These are phyloP conservation scores for Oceanodroma leucorhoa DNA, from an alignment of 2,797 vertebrate genomes.

Conservation along the genomic window DNA sequence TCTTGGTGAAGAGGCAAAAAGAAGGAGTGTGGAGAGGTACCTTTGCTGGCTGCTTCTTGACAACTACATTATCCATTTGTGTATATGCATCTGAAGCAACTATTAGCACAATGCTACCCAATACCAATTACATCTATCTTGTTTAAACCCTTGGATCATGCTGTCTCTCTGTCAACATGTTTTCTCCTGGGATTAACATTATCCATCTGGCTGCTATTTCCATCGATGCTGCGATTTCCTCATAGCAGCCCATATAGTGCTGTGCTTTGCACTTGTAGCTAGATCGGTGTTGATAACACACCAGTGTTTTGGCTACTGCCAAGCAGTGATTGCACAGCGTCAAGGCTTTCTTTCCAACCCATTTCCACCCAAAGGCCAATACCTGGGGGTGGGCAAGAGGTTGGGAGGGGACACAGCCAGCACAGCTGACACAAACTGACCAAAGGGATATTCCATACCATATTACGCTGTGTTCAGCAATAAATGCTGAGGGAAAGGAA, in stretches of 20 bases:
- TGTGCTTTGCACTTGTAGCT: not conserved
- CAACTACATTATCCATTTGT: not conserved
- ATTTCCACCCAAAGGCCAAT: not conserved
- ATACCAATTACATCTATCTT: not conserved
- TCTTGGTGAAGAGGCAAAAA: not conserved
- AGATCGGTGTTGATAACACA: not conserved
- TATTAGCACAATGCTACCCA: not conserved
- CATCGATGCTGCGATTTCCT: no score
- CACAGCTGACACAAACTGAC: not conserved
- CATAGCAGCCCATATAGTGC: rapidly evolving
- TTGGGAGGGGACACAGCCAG: not conserved
- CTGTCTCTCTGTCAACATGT: not conserved
- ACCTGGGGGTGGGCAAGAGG: not conserved
- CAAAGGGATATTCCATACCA: not conserved
- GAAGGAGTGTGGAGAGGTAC: not conserved
- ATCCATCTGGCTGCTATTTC: not conserved
- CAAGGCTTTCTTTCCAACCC: not conserved
- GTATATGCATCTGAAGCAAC: not conserved
- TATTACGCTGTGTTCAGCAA: not conserved
- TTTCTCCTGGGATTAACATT: not conserved
- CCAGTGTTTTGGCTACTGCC: not conserved
- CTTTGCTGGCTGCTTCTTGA: not conserved
- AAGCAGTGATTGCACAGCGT: not conserved
- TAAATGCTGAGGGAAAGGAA: not conserved
- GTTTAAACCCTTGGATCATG: not conserved